These are phyloP conservation scores for Coregonus ussuriensis DNA, from an alignment of 2,797 vertebrate species.

Conservation along the genomic window DNA sequence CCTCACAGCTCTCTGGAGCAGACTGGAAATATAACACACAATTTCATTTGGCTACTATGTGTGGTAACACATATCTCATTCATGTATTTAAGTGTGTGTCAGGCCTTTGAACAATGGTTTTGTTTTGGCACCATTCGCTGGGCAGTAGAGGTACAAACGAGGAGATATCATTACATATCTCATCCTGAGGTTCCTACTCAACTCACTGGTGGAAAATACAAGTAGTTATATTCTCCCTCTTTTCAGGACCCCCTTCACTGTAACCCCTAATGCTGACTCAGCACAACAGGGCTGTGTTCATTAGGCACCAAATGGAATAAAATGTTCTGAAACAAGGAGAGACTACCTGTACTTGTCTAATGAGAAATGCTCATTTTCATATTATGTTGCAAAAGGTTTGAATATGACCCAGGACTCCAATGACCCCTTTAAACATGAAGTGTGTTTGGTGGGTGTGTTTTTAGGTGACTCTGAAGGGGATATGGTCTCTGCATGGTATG, in stretches of 20 bases:
- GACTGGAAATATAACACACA: conserved; percentile 36
- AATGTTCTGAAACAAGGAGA: too few species aligned
- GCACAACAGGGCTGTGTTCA: background rate
- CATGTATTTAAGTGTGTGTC: conserved; percentile 15
- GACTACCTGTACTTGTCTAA: too few species aligned
- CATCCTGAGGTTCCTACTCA: conserved; percentile 23
- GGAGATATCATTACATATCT: background rate
- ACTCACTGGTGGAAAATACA: conserved; percentile 7
- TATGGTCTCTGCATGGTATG: background rate
- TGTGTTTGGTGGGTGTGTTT: conserved; percentile 13
- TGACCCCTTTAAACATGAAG: conserved; percentile 19
- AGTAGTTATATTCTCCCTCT: conserved; percentile 27
- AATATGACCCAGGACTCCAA: background rate
- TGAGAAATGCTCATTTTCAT: background rate
- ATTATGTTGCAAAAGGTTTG: background rate
- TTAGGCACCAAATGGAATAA: too few species aligned
- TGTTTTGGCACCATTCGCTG: conserved; percentile 5
- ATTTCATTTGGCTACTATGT: conserved; percentile 17
- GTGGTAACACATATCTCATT: conserved; percentile 12
- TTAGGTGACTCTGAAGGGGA: conserved; percentile 24
- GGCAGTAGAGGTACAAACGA: conserved; percentile 18
- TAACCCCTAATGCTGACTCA: conserved; percentile 36
- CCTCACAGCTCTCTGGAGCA: conserved; percentile 9
- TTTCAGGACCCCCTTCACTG: background rate
- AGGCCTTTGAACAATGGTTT: conserved; percentile 51